These are phyloP conservation scores for Spilogale gracilis DNA, from an alignment of 2,113 vertebrate genomes.

Conservation along the genomic window DNA sequence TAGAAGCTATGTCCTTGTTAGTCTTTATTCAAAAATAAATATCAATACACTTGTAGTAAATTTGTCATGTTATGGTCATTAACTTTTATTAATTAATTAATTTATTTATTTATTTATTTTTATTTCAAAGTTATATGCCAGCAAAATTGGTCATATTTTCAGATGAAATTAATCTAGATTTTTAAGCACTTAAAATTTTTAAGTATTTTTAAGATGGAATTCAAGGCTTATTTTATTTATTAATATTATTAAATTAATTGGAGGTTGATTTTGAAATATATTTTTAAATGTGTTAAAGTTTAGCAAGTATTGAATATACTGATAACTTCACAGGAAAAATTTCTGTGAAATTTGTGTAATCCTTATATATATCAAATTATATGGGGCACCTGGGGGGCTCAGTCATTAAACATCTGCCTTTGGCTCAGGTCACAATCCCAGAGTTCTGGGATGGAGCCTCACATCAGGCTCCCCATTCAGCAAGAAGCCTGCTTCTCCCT, in stretches of 20 bases:
- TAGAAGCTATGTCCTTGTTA: neutral
- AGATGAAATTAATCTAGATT: neutral
- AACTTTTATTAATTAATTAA: neutral
- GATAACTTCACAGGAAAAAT: neutral
- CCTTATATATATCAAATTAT: neutral
- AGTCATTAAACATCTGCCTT: too few relatives aligned
- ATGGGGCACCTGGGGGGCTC: too few relatives aligned
- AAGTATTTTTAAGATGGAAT: neutral
- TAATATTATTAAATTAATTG: neutral
- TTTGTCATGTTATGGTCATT: neutral
- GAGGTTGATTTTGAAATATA: neutral
- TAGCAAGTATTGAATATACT: neutral
- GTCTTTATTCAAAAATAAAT: neutral
- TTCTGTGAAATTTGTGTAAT: neutral
- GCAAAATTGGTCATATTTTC: neutral
- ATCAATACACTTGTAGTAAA: too few relatives aligned
- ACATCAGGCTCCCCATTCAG: too few relatives aligned
- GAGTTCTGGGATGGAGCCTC: too few relatives aligned
- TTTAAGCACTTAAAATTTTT: neutral
- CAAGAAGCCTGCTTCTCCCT: too few relatives aligned
- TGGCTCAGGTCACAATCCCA: too few relatives aligned
- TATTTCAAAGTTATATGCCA: neutral
- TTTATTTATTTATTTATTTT: neutral
- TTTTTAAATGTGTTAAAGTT: neutral
- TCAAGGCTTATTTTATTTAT: neutral